Evolutionary conservation across 2,113 vertebrate species (phyloP), one percentile per base, ranked within the genome.

Genomic region (Fregetta grallaria): DNA sequence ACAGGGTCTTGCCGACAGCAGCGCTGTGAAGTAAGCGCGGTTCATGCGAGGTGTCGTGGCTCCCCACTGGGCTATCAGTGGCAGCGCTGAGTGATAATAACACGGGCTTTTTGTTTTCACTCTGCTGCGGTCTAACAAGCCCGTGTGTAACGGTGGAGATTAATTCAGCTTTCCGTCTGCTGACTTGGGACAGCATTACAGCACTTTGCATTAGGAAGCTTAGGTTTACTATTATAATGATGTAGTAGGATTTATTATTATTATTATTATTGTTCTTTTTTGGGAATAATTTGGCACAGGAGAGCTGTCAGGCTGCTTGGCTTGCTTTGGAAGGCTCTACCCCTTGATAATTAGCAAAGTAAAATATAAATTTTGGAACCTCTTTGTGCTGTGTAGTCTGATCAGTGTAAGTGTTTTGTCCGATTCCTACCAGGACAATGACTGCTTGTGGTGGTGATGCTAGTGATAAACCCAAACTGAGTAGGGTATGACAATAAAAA

Each of bases 1-100:
- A 14, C 49, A 36, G 86, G 76, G 58, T 90, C 80, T 92, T 96
- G 95, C 97, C 91, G 91, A 72, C 68, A 94, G 66, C 72, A 96
- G 73, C 0, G 1, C 91, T 89, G 92, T 65, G 83, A 89, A 87
- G 40, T 75, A 49, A 91, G 70, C 1, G 4, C 68, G 76, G 89
- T 75, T 95, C 94, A 38, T 75, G 76, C 4, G 47, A 96, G 92
- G 88, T 97, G 94, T 84, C 7, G 5, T 47, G 55, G 65, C 73
- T 95, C 73, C 92, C 94, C 72, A 53, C 70, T 56, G 92, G 82
- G 95, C 40, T 87, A 86, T 84, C 82, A 29, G 76, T 85, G 70
- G 83, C 86, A 85, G 52, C 2, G 2, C 88, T 44, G 72, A 92
- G 76, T 21, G 79, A 90, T 94, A 88, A 96, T 90, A 96, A 84